Evolutionary conservation across 2,797 vertebrate genomes (phyloP), one percentile per base, ranked within the genome.

Genomic region (Fratercula arctica): DNA sequence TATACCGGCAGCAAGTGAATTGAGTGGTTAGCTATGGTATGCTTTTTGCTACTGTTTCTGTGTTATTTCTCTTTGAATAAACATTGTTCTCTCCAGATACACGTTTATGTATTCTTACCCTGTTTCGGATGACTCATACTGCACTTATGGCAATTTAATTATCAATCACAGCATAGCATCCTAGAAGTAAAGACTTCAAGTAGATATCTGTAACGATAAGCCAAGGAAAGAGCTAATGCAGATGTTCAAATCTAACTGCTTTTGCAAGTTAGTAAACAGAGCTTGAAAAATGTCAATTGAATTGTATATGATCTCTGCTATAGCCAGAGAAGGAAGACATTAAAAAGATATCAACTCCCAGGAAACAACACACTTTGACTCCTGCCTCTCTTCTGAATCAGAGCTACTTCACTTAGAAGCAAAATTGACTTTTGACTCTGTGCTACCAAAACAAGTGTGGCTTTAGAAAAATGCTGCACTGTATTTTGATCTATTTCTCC

Each of bases 151-250:
- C 4, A 3, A 91, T 87, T 93, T 93, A 83, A 57, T 93, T 83
- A 92, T 75, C 92, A 95, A 13, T 92, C 87, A 77, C 64, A 89
- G 74, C 51, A 69, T 69, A 57, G 61, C 46, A 69, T 66, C 90
- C 84, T 79, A 90, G 74, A 89, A 97, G 87, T 80, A 70, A 89
- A 85, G 57, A 46, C 35, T 89, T 87, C n/a, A 85, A 91, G 69
- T 48, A 72, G 68, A 70, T 94, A 87, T 85, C 63, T 73, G 57
- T 64, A 86, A 74, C 11, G 24, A 81, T 53, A 88, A 93, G 69
- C 68, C 83, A 74, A 87, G 61, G 35, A 48, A 89, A 94, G 45
- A 85, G 48, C 54, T 83, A 63, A 82, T 50, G 5, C 63, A 87
- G 84, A 83, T 93, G 82, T 83, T 89, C 75, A 82, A 90, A 69